Evolutionary conservation across 2,797 vertebrate species (phyloP), one percentile per base, ranked within the genome.

Genomic region (Numenius phaeopus): DNA sequence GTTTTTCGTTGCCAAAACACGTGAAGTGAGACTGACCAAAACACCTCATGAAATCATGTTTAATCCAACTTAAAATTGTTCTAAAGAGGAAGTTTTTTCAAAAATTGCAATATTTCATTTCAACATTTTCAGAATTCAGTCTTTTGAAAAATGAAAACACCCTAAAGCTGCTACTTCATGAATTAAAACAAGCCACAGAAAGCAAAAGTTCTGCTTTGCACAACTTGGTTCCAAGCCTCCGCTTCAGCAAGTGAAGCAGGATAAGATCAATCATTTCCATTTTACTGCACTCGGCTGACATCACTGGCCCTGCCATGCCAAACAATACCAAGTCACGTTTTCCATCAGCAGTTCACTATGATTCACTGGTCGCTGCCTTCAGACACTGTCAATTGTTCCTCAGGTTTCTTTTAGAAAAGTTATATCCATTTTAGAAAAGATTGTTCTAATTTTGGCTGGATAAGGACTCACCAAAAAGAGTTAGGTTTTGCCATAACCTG

Each of bases 331-430:
- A 77, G 37, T 57, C 66, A 32, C 4, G 3, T 91, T 94, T 94
- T 92, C 57, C 75, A 85, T 96, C 83, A 84, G 55, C 81, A 84
- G 20, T 78, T 89, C 59, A 26, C 78, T 89, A 4, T 87, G 83
- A 94, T 84, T 90, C 80, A 95, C 77, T 59, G 76, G 23, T 83
- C 0, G 0, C 58, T 84, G n/a, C 29, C 73, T 94, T 85, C 72
- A 94, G 49, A 62, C 5, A 3, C 13, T 34, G 19, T 50, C 55
- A 59, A 29, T 78, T 79, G 27, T 76, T 73, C 44, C 37, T 87
- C 23, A 71, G 9, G 52, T 57, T 87, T 92, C 57, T 94, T 89
- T 92, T 40, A 59, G 42, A 92, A n/a, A 47, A 75, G 6, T 32
- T 3, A n/a, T 71, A 52, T 17, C 47, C 22, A 15, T 57, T 65